Evolutionary conservation across 2,113 vertebrate species (phyloP).

Genomic region (Sapayoa aenigma): DNA sequence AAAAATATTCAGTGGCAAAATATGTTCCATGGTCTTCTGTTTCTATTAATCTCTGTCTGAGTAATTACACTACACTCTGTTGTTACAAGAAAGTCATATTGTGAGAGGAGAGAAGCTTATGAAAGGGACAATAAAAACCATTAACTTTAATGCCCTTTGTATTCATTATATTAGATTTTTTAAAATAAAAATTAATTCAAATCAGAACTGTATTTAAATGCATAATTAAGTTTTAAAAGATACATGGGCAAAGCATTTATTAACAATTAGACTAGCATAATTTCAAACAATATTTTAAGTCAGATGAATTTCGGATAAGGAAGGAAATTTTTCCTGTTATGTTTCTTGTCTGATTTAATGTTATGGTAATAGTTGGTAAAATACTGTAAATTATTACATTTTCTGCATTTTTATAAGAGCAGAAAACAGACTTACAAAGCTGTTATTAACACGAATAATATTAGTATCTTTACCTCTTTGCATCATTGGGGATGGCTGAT

Average conservation of each 20-base stretch:
- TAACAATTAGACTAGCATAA: not conserved
- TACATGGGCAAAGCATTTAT: not conserved
- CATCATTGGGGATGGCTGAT: slow-evolving; percentile 97
- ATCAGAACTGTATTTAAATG: not conserved
- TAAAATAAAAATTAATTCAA: not conserved
- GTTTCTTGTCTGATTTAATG: not conserved
- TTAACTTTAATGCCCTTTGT: not conserved
- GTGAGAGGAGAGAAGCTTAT: not conserved
- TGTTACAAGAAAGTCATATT: not conserved
- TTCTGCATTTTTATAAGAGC: not conserved
- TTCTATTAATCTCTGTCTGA: not conserved
- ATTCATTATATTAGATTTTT: not conserved
- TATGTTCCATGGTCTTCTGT: not conserved
- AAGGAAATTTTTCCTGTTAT: not conserved
- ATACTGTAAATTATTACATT: not conserved
- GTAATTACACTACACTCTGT: not conserved
- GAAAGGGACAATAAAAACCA: not conserved
- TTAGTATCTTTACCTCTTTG: slow-evolving; percentile 82
- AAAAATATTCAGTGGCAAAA: not conserved
- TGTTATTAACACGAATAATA: not conserved
- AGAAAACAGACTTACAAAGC: not conserved
- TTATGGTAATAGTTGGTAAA: not conserved
- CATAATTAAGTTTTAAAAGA: not conserved
- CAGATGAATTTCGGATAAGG: not conserved
- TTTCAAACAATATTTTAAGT: not conserved